Evolutionary conservation across 2,888 invertebrate genomes (phyloP).

Genomic region (Ditula angustiorana): DNA sequence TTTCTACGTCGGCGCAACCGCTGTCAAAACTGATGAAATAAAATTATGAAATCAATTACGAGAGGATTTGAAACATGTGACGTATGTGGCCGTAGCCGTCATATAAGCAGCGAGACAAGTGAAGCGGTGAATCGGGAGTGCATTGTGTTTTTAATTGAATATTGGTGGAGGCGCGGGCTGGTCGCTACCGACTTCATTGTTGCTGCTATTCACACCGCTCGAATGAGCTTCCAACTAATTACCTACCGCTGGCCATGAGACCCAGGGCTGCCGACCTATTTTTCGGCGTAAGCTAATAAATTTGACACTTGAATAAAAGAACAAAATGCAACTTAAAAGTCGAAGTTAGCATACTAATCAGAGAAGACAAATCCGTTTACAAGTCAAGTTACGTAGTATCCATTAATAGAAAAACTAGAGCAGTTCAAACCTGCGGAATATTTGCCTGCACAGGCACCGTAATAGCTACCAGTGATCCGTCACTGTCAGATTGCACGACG

Average conservation of each 20-base stretch:
- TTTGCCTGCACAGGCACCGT: conserved; percentile 42
- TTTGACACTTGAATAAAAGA: not conserved
- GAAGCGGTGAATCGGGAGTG: conserved; percentile 39
- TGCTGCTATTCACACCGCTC: conserved; percentile 67
- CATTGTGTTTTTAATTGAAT: conserved; percentile 76
- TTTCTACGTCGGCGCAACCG: not conserved
- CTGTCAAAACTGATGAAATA: too few species aligned
- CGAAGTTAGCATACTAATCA: not conserved
- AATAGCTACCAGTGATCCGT: conserved; percentile 48
- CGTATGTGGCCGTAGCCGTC: conserved; percentile 19
- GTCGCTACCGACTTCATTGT: conserved; percentile 74
- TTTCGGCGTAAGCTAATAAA: not conserved
- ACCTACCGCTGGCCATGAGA: conserved; percentile 53
- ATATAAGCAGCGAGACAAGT: conserved; percentile 26
- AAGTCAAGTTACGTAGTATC: conserved; percentile 19
- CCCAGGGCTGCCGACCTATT: conserved; percentile 59
- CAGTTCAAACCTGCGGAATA: conserved; percentile 21
- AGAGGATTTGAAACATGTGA: conserved; percentile 37
- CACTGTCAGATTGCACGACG: conserved; percentile 53
- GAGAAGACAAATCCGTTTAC: not conserved
- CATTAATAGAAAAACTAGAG: conserved; percentile 30
- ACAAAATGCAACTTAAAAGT: not conserved
- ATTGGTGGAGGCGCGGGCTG: conserved; percentile 54
- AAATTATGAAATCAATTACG: conserved; percentile 12
- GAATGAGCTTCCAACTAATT: conserved; percentile 78